Evolutionary conservation across 2,888 invertebrate genomes (phyloP).

Genomic region (Gibbula magus): DNA sequence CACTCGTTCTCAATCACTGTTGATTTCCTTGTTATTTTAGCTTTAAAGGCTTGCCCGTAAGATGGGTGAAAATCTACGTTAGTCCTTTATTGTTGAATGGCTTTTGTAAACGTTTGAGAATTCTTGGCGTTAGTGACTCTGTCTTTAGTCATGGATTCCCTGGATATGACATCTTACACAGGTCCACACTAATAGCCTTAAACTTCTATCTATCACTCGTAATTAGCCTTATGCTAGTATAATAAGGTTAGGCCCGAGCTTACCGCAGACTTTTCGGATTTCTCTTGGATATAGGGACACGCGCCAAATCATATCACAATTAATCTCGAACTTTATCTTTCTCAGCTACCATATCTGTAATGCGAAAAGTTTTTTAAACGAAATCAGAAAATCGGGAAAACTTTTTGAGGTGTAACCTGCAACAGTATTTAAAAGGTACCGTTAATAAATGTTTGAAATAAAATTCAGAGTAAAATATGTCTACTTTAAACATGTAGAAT

Average conservation of each 20-base stretch:
- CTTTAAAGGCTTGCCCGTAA: neutral
- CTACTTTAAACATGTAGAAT: too few species aligned
- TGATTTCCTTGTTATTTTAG: slow-evolving; percentile 13
- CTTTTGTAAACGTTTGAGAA: slow-evolving; percentile 16
- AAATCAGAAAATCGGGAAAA: too few species aligned
- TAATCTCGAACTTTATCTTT: too few species aligned
- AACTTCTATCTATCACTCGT: slow-evolving; percentile 2
- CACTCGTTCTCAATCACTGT: neutral
- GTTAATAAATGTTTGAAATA: too few species aligned
- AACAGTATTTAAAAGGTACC: too few species aligned
- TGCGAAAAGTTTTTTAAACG: too few species aligned
- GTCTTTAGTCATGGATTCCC: neutral
- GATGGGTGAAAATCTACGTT: neutral
- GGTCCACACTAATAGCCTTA: neutral
- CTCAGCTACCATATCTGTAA: too few species aligned
- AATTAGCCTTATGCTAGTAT: neutral
- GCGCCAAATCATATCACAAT: too few species aligned
- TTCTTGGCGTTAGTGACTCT: neutral
- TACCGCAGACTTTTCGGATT: too few species aligned
- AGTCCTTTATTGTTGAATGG: slow-evolving; percentile 5
- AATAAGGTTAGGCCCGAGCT: neutral
- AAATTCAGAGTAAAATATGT: too few species aligned
- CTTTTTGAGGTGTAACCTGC: too few species aligned
- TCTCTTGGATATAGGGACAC: too few species aligned
- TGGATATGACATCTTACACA: neutral